These are phyloP conservation scores for Lineus longissimus DNA, from an alignment of 1,140 invertebrate species.

Conservation along the genomic window DNA sequence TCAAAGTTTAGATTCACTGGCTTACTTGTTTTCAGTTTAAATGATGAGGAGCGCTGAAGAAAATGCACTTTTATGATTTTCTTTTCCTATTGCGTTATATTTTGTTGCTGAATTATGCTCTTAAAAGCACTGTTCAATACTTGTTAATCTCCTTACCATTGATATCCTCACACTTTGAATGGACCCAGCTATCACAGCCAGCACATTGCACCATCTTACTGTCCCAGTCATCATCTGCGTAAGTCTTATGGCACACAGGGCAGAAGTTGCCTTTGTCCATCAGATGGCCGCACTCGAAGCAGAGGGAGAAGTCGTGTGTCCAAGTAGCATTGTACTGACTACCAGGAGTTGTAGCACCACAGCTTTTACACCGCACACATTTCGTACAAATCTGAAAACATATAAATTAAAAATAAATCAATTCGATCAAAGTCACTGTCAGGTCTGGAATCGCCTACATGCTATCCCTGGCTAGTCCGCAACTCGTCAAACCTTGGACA, in stretches of 20 bases:
- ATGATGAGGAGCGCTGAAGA: too few species aligned
- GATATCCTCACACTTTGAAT: slow-evolving; percentile 87
- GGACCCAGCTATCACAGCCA: slow-evolving; percentile 85
- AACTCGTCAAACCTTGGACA: background rate
- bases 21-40: too few species aligned
- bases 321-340: slow-evolving; percentile 73
- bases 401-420: background rate
- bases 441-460: background rate
- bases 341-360: slow-evolving; percentile 62
- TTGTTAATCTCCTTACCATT: too few species aligned
- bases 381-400: slow-evolving; percentile 73
- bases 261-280: slow-evolving; percentile 87
- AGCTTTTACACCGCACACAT: slow-evolving; percentile 86
- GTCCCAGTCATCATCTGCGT: slow-evolving; percentile 88
- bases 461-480: background rate
- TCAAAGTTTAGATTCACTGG: too few species aligned
- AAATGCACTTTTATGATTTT: too few species aligned
- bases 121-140: too few species aligned
- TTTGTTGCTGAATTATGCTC: too few species aligned
- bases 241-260: slow-evolving; percentile 85
- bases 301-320: slow-evolving; percentile 81
- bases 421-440: background rate
- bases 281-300: slow-evolving; percentile 80
- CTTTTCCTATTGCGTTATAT: too few species aligned
- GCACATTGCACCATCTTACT: slow-evolving; percentile 96